Conservation (phyloP, 2,113 vertebrate species). For the Acanthisitta chloris region DNA sequence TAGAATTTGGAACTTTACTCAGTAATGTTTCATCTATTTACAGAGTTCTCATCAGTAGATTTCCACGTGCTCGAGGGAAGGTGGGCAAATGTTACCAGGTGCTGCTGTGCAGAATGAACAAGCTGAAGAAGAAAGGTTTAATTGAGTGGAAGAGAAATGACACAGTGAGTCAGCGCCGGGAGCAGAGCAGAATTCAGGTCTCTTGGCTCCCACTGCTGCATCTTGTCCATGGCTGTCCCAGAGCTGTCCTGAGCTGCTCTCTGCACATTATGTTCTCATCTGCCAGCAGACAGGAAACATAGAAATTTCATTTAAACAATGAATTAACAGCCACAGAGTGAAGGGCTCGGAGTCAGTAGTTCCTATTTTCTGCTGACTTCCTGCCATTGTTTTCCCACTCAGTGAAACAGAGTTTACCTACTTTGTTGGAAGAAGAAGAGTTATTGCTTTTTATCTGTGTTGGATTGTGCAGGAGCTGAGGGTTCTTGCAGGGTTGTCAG, state of each 20-base stretch:
- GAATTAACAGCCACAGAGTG: not conserved
- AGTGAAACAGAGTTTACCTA: not conserved
- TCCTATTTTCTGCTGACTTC: conserved; percentile 1
- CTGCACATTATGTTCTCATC: conserved; percentile 21
- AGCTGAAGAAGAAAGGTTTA: not conserved
- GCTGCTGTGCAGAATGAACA: not conserved
- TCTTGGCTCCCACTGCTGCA: not conserved
- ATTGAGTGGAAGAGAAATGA: not conserved
- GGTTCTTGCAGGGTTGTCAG: not conserved
- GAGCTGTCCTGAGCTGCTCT: conserved; percentile 15
- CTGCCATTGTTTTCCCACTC: not conserved
- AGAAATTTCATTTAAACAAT: conserved; percentile 41
- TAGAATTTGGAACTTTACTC: not conserved
- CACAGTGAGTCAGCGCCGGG: not conserved
- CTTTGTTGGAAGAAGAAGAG: not conserved
- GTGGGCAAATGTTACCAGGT: not conserved
- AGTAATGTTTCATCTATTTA: not conserved
- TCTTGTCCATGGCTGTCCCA: not conserved
- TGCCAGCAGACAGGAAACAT: conserved; percentile 10
- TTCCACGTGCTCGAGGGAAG: not conserved
- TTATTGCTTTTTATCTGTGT: not conserved
- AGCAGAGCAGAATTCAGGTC: not conserved
- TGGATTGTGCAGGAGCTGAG: not conserved
- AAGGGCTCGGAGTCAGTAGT: not conserved
- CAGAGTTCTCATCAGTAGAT: not conserved